A percentile compares a stretch with the other conserved stretches of the same genome.
Evolutionary conservation across 2,113 vertebrate genomes (phyloP).

Genomic region (Buteo buteo): DNA sequence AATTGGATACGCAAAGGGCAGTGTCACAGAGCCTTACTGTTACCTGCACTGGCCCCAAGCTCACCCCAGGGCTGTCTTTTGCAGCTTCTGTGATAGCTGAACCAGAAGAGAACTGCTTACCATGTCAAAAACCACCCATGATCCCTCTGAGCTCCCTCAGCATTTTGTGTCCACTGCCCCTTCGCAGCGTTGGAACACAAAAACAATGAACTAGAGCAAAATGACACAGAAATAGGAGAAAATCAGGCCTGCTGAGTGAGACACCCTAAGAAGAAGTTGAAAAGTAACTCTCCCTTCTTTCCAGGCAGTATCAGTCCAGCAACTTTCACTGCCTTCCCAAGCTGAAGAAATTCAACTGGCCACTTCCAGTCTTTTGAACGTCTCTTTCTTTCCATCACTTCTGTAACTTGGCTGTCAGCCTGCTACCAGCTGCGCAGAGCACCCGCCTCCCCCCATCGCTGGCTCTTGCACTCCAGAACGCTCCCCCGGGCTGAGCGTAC

Average conservation of each 20-base stretch:
- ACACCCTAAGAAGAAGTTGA: background rate
- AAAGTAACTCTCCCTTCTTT: background rate
- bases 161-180: background rate
- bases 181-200: background rate
- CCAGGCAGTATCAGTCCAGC: background rate
- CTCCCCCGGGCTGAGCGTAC: accelerated
- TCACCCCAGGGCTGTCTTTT: background rate
- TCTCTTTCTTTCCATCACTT: background rate
- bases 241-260: background rate
- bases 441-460: background rate
- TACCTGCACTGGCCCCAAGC: background rate
- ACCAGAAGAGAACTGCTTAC: background rate
- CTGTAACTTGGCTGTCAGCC: background rate
- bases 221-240: background rate
- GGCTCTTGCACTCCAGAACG: background rate
- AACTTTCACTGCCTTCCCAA: background rate
- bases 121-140: background rate
- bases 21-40: background rate
- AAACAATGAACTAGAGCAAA: background rate
- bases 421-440: background rate
- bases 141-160: background rate
- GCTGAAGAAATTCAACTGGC: background rate
- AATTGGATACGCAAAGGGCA: accelerated
- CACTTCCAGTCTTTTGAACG: background rate
- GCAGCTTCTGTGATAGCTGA: background rate